Conservation (phyloP, 1,140 invertebrate species). For the Luehdorfia chinensis region DNA sequence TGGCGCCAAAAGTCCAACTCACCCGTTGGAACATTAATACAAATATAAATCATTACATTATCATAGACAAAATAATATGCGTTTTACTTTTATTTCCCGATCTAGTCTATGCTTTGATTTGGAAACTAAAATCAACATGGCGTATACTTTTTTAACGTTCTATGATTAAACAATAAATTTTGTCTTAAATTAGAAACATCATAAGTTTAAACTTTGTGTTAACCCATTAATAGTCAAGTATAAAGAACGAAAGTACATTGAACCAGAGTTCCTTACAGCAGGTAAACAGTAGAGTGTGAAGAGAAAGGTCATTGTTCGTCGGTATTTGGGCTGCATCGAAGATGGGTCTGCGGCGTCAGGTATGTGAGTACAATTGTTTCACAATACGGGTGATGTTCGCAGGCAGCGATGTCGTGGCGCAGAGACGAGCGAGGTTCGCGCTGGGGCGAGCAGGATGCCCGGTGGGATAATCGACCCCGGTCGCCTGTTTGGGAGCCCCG, state of each 20-base stretch:
- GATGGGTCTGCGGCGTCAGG: conserved; percentile 22
- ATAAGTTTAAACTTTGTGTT: too few relatives aligned
- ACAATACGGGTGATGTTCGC: conserved; percentile 60
- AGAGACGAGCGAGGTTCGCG: conserved; percentile 51
- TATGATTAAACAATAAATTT: too few relatives aligned
- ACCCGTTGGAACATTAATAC: too few relatives aligned
- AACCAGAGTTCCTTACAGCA: conserved; percentile 12
- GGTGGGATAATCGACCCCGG: conserved; percentile 30
- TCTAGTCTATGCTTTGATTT: too few relatives aligned
- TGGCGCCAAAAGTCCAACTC: too few relatives aligned
- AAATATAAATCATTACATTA: too few relatives aligned
- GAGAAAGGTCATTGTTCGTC: conserved; percentile 8
- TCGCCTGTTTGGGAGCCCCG: conserved; percentile 58
- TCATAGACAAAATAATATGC: too few relatives aligned
- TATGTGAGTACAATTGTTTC: conserved; percentile 46
- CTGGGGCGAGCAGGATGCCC: conserved; percentile 38
- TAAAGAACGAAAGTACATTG: conserved; percentile 1
- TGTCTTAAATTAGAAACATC: too few relatives aligned
- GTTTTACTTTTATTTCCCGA: too few relatives aligned
- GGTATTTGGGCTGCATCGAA: conserved; percentile 4
- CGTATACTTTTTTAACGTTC: too few relatives aligned
- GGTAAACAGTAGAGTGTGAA: conserved; percentile 15
- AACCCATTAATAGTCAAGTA: too few relatives aligned
- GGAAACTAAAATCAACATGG: too few relatives aligned
- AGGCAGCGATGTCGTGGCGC: conserved; percentile 67